phyloP scores from a whole-genome alignment of 2,113 vertebrate species.

The Hystrix cristata region DNA sequence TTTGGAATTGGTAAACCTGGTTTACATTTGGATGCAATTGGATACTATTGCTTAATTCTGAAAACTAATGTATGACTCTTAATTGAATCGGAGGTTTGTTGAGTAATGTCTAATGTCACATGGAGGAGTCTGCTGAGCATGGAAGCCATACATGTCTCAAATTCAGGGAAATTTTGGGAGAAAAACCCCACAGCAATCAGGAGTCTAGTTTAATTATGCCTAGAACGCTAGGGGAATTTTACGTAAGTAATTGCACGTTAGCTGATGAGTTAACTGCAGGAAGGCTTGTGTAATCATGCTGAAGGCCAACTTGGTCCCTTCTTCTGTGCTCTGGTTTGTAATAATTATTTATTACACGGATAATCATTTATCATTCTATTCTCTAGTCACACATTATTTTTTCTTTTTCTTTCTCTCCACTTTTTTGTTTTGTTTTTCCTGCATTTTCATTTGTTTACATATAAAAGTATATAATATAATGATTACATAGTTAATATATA shows the following conservation, averaged over 20 bases:
- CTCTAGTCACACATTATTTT: not conserved
- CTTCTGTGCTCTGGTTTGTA: not conserved
- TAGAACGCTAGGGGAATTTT: not conserved
- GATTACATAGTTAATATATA: not conserved
- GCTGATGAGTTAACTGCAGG: not conserved
- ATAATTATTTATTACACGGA: not conserved
- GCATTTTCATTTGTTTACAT: not conserved
- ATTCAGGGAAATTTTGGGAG: not conserved
- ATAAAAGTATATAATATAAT: not conserved
- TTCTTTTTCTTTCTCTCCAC: not conserved
- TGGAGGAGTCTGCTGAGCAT: not conserved
- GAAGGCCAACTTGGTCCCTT: not conserved
- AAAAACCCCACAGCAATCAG: too few relatives aligned
- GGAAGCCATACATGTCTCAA: not conserved
- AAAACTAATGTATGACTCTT: slow-evolving; percentile 17
- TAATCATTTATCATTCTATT: not conserved
- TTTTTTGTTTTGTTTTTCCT: not conserved
- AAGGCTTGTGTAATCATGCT: not conserved
- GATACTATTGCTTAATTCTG: not conserved
- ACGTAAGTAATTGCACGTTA: not conserved
- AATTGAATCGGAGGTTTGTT: not conserved
- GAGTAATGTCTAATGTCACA: not conserved
- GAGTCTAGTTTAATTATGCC: not conserved
- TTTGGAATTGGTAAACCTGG: not conserved
- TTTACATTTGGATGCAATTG: not conserved